phyloP scores from a whole-genome alignment of 2,113 vertebrate genomes.

The Chaetura pelagica region DNA sequence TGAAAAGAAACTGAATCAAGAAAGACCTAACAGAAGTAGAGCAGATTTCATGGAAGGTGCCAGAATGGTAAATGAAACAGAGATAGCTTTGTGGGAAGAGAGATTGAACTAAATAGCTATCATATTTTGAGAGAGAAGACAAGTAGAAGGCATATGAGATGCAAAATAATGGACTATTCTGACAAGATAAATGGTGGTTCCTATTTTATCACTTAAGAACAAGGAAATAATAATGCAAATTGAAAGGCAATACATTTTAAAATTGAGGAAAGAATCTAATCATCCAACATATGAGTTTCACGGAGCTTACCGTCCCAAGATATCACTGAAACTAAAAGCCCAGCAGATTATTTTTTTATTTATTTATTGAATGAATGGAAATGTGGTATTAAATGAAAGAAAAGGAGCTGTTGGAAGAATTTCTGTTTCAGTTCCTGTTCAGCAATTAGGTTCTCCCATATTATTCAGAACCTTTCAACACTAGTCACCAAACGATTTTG shows the following conservation, averaged over 20 bases:
- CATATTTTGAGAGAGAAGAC: neutral
- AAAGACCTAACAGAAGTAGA: neutral
- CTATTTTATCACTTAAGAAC: conserved; percentile 11
- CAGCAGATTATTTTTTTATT: too few relatives aligned
- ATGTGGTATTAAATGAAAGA: neutral
- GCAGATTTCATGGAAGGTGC: neutral
- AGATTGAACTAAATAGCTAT: neutral
- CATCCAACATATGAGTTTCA: neutral
- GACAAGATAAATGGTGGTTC: conserved; percentile 17
- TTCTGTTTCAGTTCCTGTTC: neutral
- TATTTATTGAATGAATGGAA: neutral
- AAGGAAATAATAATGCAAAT: conserved; percentile 34
- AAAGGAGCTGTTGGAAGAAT: neutral
- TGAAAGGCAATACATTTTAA: conserved; percentile 19
- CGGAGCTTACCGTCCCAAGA: neutral
- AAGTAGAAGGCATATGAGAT: neutral
- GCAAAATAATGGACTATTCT: conserved; percentile 6
- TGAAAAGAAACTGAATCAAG: neutral
- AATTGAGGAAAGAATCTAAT: neutral
- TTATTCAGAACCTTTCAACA: neutral
- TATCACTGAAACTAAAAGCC: neutral
- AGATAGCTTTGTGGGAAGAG: neutral
- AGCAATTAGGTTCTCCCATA: neutral
- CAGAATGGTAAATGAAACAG: neutral
- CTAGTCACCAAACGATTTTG: neutral